These are phyloP conservation scores for Heliconius congener DNA, from an alignment of 1,140 invertebrate species.

Conservation along the genomic window DNA sequence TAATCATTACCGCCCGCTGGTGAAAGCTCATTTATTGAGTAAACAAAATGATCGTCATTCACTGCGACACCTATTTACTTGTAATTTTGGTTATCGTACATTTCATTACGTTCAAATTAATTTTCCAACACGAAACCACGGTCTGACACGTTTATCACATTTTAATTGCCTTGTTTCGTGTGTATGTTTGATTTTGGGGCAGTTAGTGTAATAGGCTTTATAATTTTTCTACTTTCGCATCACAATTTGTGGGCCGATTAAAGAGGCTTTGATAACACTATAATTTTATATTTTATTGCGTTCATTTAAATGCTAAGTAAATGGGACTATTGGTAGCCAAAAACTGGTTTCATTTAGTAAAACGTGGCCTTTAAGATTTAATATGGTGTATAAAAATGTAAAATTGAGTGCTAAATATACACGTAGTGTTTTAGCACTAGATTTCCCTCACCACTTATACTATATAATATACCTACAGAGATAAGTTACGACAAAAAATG, in stretches of 20 bases:
- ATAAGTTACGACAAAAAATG: not conserved
- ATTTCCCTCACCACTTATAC: not conserved
- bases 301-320: not conserved
- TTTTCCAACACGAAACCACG: constrained; percentile 5
- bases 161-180: not conserved
- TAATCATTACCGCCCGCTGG: constrained; percentile 13
- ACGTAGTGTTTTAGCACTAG: no score
- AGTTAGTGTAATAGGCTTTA: not conserved
- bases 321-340: not conserved
- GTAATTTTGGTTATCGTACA: constrained; percentile 9
- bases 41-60: not conserved
- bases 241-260: not conserved
- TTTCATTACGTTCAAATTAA: constrained; percentile 12
- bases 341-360: not conserved
- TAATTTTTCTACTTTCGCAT: constrained; percentile 3
- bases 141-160: constrained; percentile 1
- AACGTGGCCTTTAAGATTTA: no score
- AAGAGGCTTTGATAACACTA: not conserved
- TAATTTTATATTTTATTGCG: not conserved
- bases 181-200: not conserved
- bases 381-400: no score
- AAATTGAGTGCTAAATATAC: no score
- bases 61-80: constrained; percentile 9
- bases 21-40: constrained; percentile 51
- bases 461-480: not conserved